Base-by-base conservation (phyloP, 1,140 invertebrate species). In the Conus ventricosus region DNA sequence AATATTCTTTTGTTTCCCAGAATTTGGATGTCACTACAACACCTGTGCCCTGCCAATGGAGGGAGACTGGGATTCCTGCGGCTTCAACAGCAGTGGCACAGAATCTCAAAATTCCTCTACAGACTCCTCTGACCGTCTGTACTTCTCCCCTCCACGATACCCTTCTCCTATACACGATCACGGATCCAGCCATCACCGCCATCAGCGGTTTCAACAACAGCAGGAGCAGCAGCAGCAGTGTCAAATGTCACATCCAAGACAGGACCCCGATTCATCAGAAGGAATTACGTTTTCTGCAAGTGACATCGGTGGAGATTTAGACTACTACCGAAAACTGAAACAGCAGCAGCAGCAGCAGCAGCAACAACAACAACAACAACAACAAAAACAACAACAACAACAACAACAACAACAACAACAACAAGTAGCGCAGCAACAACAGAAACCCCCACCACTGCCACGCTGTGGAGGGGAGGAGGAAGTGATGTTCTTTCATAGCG, bases 401-500 rank as follows among this genome's bases (percentile, higher is more conserved):
- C 20, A 39, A 7, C 76, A 78, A 39, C 76, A 78, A 25, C 76
- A 27, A 11, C 76, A 39, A 4, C 20, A 39, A 25, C 76, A 78
- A 6, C 20, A 78, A 51, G 57, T 0, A 71, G 11, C 0, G 20
- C 23, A 11, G 20, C 67, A 7, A 4, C 20, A 11, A 23, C 67
- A 71, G 67, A 71, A 7, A 17, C 20, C 13, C 67, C 51, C 55
- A 7, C 8, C 82, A 60, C 6, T 39, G 39, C 39, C 39, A 39
- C 0, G 3, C 39, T 39, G 5, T n/a, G 57, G n/a, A 25, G 25
- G 51, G 20, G 81, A 10, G 6, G 82, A 63, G 82, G 80, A 81
- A 81, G 82, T 84, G 57, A 84, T 84, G 82, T 63, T 67, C 25
- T 84, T 53, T 23, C 54, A 84, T 55, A 84, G 82, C 82, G 8